phyloP scores from a whole-genome alignment of 2,113 vertebrate genomes.

The Silurus asotus region DNA sequence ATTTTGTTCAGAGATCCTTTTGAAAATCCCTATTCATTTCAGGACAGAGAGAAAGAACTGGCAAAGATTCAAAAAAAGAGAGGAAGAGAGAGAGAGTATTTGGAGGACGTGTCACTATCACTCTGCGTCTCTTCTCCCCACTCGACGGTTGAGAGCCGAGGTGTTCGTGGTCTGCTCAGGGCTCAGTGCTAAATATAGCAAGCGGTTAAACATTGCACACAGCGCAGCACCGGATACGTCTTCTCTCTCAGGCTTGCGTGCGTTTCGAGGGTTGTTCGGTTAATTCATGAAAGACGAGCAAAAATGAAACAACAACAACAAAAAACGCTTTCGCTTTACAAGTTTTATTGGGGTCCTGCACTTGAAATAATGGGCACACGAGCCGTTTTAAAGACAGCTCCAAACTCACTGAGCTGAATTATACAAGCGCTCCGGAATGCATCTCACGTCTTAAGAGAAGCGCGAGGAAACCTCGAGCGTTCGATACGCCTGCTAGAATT shows the following conservation, averaged over 20 bases:
- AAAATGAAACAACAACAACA: neutral
- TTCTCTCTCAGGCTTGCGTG: neutral
- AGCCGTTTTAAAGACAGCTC: neutral
- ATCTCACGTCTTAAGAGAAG: neutral
- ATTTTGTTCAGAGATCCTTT: conserved; percentile 28
- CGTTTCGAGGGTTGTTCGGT: neutral
- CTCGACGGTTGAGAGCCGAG: conserved; percentile 48
- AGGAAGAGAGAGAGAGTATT: conserved; percentile 13
- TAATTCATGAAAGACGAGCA: conserved; percentile 32
- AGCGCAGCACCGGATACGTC: conserved; percentile 21
- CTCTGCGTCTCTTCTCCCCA: conserved; percentile 33
- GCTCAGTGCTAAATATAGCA: conserved; percentile 52
- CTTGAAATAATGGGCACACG: conserved; percentile 2
- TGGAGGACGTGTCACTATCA: conserved; percentile 39
- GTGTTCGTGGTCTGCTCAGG: conserved; percentile 40
- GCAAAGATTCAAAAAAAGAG: conserved; percentile 20
- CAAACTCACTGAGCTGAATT: neutral
- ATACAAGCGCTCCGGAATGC: neutral
- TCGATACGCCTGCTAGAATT: neutral
- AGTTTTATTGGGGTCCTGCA: conserved; percentile 38
- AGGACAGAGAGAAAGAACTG: neutral
- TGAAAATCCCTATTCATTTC: conserved; percentile 39
- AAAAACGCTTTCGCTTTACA: conserved; percentile 36
- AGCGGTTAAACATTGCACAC: conserved; percentile 39
- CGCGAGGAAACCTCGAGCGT: neutral